Base-by-base conservation (phyloP, 2,113 vertebrate genomes). In the Eudyptes chrysolophus region DNA sequence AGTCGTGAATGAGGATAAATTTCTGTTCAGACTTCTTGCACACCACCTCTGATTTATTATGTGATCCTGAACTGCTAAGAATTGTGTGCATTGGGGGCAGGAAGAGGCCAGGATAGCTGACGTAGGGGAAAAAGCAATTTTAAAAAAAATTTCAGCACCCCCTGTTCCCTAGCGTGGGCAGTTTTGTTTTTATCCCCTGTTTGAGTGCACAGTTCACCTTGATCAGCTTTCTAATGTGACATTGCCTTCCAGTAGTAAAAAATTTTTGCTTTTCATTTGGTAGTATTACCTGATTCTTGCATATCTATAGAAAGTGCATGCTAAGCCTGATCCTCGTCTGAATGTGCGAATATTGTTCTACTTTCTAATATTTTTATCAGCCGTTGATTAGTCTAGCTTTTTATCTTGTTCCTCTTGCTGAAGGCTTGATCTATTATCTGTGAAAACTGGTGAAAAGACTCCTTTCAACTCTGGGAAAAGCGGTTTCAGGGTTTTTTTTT, bases 141-240 rank as follows among this genome's bases (percentile, higher is more conserved):
- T 0, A 4, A 20, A 44, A 75, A 69, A 17, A 3, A 4, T 30
- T 51, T 64, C 9, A 18, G 22, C 24, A 30, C 44, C 26, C 22
- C 7, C 34, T 74, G 20, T 84, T 90, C 1, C 1, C 14, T 36
- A 3, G 40, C 1, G 1, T 0, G 4, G 14, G 7, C 24, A 18
- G 4, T 4, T 75, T 51, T 62, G 22, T 6, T 84, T 92, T 84
- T 24, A n/a, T 90, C 36, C 29, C 29, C 10, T 8, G 2, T n/a
- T 36, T 58, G 16, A 76, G 26, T 34, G 22, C 58, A 19, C 70
- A 22, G 22, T 74, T 96, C 78, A 70, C 70, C 69, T 74, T 25
- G 4, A 82, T 66, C 46, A 70, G 24, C 54, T 83, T 74, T 65
- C 44, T 89, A 12, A 72, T 7, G 11, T n/a, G 51, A 15, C 12